Conservation (phyloP, 2,888 invertebrate genomes). For the Stenodema calcarata region DNA sequence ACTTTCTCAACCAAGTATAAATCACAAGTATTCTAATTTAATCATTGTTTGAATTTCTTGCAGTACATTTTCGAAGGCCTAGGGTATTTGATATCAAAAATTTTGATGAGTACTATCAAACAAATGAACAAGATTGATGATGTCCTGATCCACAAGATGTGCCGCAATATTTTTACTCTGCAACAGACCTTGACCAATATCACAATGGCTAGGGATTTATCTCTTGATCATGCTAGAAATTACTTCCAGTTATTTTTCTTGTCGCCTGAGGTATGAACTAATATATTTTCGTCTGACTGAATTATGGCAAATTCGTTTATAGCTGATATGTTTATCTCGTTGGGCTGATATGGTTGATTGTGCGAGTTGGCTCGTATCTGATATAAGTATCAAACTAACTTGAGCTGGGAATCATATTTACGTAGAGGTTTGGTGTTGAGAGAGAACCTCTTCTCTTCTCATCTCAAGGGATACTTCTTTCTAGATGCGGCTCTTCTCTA, state of each 20-base stretch:
- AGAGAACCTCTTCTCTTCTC: too few species aligned
- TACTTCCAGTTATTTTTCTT: slow-evolving; percentile 87
- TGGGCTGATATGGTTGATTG: too few species aligned
- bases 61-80: slow-evolving; percentile 91
- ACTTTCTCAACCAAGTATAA: too few species aligned
- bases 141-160: slow-evolving; percentile 82
- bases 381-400: too few species aligned
- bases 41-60: slow-evolving; percentile 44
- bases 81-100: slow-evolving; percentile 80
- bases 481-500: too few species aligned
- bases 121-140: slow-evolving; percentile 82
- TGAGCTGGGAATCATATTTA: too few species aligned
- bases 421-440: too few species aligned
- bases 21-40: too few species aligned
- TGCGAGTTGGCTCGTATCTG: too few species aligned
- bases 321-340: too few species aligned
- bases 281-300: neutral
- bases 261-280: slow-evolving; percentile 74
- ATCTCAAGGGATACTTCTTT: too few species aligned
- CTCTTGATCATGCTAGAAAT: slow-evolving; percentile 85
- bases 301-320: too few species aligned
- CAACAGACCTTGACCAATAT: slow-evolving; percentile 87
- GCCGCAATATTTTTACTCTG: slow-evolving; percentile 81
- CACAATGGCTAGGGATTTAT: slow-evolving; percentile 80
- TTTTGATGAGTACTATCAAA: slow-evolving; percentile 80